Evolutionary conservation across 2,888 invertebrate species (phyloP).

Genomic region (Plagodis dolabraria): DNA sequence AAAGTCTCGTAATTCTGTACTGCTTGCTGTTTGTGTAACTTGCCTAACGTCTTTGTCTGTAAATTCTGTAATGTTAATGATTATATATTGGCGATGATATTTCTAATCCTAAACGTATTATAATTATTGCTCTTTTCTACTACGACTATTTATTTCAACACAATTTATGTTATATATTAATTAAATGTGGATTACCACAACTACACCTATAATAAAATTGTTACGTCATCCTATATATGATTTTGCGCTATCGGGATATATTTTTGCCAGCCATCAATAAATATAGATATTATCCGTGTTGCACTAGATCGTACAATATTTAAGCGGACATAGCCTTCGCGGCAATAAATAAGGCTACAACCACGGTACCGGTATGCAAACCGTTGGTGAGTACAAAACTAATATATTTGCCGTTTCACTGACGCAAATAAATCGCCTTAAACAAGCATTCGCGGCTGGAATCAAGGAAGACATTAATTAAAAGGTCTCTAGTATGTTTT

Average conservation of each 20-base stretch:
- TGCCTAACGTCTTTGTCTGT: too few species aligned
- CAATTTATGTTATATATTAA: too few species aligned
- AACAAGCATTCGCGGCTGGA: conserved; percentile 47
- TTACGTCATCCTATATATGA: too few species aligned
- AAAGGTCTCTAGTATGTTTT: conserved; percentile 47
- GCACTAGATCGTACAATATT: conserved; percentile 34
- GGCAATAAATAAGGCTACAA: conserved; percentile 38
- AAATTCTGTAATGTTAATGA: too few species aligned
- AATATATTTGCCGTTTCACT: conserved; percentile 42
- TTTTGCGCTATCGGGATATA: not conserved
- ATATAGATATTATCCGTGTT: conserved; percentile 18
- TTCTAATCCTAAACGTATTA: too few species aligned
- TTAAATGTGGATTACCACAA: too few species aligned
- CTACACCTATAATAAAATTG: too few species aligned
- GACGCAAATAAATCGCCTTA: conserved; percentile 54
- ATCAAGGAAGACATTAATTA: conserved; percentile 68
- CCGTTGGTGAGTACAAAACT: conserved; percentile 34
- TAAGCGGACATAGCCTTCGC: conserved; percentile 30
- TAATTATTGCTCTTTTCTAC: too few species aligned
- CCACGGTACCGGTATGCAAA: conserved; percentile 39
- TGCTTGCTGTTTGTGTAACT: too few species aligned
- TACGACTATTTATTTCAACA: too few species aligned
- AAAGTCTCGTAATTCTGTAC: too few species aligned
- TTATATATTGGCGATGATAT: too few species aligned
- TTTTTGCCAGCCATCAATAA: conserved; percentile 12